Percentiles rank a stretch among this genome's conserved stretches.
These are phyloP conservation scores for Paralichthys olivaceus DNA, from an alignment of 2,113 vertebrate species.

Conservation along the genomic window DNA sequence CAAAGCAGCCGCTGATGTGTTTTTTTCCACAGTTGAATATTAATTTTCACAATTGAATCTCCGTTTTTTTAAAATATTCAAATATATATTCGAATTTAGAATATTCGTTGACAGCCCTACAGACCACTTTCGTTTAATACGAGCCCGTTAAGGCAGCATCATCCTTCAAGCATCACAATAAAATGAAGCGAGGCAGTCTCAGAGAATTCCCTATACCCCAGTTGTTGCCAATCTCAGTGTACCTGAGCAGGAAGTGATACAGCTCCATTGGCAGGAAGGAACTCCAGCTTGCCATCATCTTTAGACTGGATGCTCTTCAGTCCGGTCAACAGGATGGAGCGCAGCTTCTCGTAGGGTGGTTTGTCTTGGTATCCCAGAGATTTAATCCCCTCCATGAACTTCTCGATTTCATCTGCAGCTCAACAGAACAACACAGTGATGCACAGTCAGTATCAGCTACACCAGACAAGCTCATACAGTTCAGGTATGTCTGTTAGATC, in stretches of 20 bases:
- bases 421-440: not conserved
- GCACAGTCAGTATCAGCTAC: not conserved
- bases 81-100: too few relatives aligned
- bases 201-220: too few relatives aligned
- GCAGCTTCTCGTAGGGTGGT: slow-evolving; percentile 88
- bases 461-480: not conserved
- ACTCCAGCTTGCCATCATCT: slow-evolving; percentile 88
- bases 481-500: not conserved
- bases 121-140: too few relatives aligned
- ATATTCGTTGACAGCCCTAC: too few relatives aligned
- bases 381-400: slow-evolving; percentile 90
- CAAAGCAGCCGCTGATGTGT: too few relatives aligned
- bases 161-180: too few relatives aligned
- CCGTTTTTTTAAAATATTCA: too few relatives aligned
- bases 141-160: too few relatives aligned
- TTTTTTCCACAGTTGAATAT: too few relatives aligned
- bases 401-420: slow-evolving; percentile 88
- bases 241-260: slow-evolving; percentile 50
- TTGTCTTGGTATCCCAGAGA: slow-evolving; percentile 87
- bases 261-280: slow-evolving; percentile 77
- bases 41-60: too few relatives aligned
- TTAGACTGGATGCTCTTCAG: slow-evolving; percentile 85
- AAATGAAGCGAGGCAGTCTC: too few relatives aligned
- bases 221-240: not conserved
- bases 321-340: slow-evolving; percentile 88